These are phyloP conservation scores for Ooceraea biroi DNA, from an alignment of 1,140 invertebrate species.

Conservation along the genomic window DNA sequence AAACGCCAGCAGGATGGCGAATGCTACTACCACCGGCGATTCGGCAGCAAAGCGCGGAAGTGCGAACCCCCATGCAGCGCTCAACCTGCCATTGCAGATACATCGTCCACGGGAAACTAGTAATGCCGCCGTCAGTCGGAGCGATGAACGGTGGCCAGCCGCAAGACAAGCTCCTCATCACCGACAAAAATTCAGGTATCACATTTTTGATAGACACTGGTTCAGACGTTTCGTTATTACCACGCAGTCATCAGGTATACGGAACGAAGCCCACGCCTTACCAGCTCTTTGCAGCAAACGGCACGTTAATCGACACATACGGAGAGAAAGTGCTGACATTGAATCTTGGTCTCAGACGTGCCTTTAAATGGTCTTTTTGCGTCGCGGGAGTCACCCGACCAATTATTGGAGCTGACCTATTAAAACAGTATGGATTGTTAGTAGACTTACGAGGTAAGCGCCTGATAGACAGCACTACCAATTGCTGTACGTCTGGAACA, in stretches of 20 bases:
- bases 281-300: constrained; percentile 62
- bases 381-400: constrained; percentile 77
- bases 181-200: background rate
- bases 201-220: background rate
- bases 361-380: constrained; percentile 75
- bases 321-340: constrained; percentile 73
- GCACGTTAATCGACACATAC: constrained; percentile 73
- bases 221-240: background rate
- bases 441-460: constrained; percentile 73
- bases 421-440: constrained; percentile 70
- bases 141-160: no score
- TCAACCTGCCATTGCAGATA: background rate
- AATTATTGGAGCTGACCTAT: constrained; percentile 82
- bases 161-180: background rate
- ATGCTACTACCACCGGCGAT: constrained; percentile 61
- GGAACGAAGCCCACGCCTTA: background rate
- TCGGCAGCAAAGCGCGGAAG: constrained; percentile 63
- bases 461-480: constrained; percentile 74
- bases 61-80: constrained; percentile 65
- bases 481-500: background rate
- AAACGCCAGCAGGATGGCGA: background rate
- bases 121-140: background rate
- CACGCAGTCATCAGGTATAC: background rate
- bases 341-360: constrained; percentile 73
- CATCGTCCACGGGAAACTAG: background rate